A percentile compares a stretch with the other conserved stretches of the same genome.
Evolutionary conservation across 1,140 invertebrate species (phyloP).

Genomic region (Pteromalus puparum): DNA sequence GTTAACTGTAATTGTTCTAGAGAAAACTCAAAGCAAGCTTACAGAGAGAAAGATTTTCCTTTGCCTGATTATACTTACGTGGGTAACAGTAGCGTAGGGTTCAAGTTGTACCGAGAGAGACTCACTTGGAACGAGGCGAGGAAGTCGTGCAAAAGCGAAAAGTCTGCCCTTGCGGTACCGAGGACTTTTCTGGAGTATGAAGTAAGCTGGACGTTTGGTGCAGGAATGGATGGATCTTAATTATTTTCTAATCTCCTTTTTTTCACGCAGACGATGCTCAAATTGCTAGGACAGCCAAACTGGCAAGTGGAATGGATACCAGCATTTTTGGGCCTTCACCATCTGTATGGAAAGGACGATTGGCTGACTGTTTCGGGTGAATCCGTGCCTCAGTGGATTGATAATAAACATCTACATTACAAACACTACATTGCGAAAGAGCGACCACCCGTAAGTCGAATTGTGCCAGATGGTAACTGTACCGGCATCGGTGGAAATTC

Average conservation of each 20-base stretch:
- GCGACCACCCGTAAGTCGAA: too few relatives aligned
- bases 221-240: too few relatives aligned
- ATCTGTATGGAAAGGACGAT: not conserved
- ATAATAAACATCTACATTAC: too few relatives aligned
- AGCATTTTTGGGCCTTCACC: conserved; percentile 2
- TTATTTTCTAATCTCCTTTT: too few relatives aligned
- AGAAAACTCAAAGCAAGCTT: not conserved
- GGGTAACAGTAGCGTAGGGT: not conserved
- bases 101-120: not conserved
- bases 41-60: not conserved
- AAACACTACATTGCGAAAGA: too few relatives aligned
- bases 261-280: too few relatives aligned
- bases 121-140: conserved; percentile 29
- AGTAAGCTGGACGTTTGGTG: not conserved
- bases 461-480: not conserved
- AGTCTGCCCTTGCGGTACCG: conserved; percentile 56
- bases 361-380: conserved; percentile 15
- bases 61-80: not conserved
- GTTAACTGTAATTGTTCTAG: not conserved
- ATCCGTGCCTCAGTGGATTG: not conserved
- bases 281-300: not conserved
- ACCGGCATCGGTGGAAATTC: not conserved
- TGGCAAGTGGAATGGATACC: too few relatives aligned
- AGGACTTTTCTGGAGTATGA: not conserved
- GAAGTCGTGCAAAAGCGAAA: not conserved